Evolutionary conservation across 2,797 vertebrate genomes (phyloP).

Genomic region (Scleropages formosus): DNA sequence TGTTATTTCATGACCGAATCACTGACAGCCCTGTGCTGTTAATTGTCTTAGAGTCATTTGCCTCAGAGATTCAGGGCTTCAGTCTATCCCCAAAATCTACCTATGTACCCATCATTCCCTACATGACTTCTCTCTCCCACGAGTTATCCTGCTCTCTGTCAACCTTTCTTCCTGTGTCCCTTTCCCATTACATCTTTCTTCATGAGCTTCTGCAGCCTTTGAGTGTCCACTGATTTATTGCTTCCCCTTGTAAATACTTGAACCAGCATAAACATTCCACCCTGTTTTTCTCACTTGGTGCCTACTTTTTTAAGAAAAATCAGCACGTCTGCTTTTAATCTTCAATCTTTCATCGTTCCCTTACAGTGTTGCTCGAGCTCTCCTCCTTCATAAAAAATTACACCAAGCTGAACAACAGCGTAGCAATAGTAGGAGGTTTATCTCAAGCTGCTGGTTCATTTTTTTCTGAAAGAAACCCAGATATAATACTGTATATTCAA

Average conservation of each 20-base stretch:
- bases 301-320: neutral
- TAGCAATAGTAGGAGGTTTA: too few species aligned
- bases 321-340: slow-evolving; percentile 21
- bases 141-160: neutral
- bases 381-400: too few species aligned
- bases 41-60: too few species aligned
- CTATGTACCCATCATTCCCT: too few species aligned
- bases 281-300: slow-evolving; percentile 1
- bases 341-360: neutral
- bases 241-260: slow-evolving; percentile 20
- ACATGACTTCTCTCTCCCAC: neutral
- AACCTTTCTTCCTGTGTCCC: neutral
- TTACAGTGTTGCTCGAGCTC: neutral
- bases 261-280: slow-evolving; percentile 18
- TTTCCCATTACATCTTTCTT: slow-evolving; percentile 28
- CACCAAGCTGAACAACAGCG: too few species aligned
- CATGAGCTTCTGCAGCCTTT: slow-evolving; percentile 13
- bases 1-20: too few species aligned
- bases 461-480: too few species aligned
- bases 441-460: too few species aligned
- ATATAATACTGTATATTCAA: too few species aligned
- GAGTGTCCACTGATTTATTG: slow-evolving; percentile 24
- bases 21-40: too few species aligned
- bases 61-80: too few species aligned
- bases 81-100: too few species aligned